Evolutionary conservation across 92 coral and sea anemone genomes (phyloP), one percentile per base, ranked within the genome.

Genomic region (Porites cylindrica): DNA sequence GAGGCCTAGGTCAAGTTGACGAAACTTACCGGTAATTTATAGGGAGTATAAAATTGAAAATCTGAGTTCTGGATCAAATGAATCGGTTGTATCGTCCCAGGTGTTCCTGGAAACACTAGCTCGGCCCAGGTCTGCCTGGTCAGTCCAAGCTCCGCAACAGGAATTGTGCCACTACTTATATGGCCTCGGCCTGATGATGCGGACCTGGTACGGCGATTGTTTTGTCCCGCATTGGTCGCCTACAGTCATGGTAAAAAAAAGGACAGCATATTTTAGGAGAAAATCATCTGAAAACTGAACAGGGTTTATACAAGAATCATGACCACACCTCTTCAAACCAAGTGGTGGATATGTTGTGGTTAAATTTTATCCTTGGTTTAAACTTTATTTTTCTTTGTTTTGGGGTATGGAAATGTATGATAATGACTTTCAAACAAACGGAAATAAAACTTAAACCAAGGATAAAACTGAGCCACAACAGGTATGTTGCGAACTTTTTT

Each of bases 11-110:
- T 6, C 12, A 6, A 62, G 20, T 62, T 62, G 9, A n/a, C 12
- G 8, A 6, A 32, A 9, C 89, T 85, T 67, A 85, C 89, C 79
- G 89, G 89, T 66, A 85, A 77, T 77, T 85, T 85, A 59, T 10
- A 83, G 1, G 70, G 72, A 0, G 63, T 21, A 63, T 19, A 63
- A 71, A 71, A 47, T 26, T 72, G 79, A 81, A 20, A 68, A 53
- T 69, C 75, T 18, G 66, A 50, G 51, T 67, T 67, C 29, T 32
- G 67, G 24, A 68, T 26, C 24, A 68, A 51, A 17, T 69, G 76
- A 68, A 69, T 43, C 17, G 75, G 75, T 60, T 64, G 72, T 23
- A 78, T 53, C 0, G 72, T 32, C 56, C 62, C 67, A 7, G 80
- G 80, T 47, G 18, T 24, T 52, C 54, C 66, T 68, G 18, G 85